Conservation (phyloP, 2,888 invertebrate genomes). For the Nezara viridula region DNA sequence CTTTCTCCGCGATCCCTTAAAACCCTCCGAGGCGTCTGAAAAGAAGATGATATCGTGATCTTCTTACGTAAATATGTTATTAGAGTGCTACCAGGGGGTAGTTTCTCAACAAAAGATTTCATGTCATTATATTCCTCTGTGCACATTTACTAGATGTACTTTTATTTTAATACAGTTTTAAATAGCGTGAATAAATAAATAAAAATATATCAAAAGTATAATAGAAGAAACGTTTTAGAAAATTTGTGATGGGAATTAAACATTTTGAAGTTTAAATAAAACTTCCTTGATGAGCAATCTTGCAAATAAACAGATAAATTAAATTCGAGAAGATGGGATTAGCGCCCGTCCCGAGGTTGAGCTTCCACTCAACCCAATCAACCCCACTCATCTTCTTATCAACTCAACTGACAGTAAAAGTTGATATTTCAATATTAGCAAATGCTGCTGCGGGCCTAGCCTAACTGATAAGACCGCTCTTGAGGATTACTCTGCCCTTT, state of each 20-base stretch:
- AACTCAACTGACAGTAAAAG: neutral
- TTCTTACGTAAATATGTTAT: too few relatives aligned
- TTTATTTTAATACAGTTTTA: too few relatives aligned
- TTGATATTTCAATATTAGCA: neutral
- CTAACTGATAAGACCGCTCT: neutral
- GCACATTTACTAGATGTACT: too few relatives aligned
- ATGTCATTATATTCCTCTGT: too few relatives aligned
- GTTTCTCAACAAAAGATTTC: too few relatives aligned
- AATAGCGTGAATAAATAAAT: too few relatives aligned
- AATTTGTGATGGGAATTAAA: neutral
- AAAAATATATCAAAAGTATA: neutral
- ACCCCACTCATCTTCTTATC: neutral
- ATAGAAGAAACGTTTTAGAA: neutral
- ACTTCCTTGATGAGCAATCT: neutral
- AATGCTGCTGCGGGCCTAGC: neutral
- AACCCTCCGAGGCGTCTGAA: too few relatives aligned
- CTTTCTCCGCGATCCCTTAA: too few relatives aligned
- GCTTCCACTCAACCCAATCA: neutral
- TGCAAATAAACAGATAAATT: neutral
- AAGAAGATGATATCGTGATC: too few relatives aligned
- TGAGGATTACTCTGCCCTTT: neutral
- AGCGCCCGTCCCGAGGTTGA: neutral
- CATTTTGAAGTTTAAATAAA: neutral
- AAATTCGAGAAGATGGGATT: neutral
- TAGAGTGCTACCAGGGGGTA: too few relatives aligned